These are phyloP conservation scores for Gastrophysa polygoni DNA, from an alignment of 2,888 invertebrate species.

Conservation along the genomic window DNA sequence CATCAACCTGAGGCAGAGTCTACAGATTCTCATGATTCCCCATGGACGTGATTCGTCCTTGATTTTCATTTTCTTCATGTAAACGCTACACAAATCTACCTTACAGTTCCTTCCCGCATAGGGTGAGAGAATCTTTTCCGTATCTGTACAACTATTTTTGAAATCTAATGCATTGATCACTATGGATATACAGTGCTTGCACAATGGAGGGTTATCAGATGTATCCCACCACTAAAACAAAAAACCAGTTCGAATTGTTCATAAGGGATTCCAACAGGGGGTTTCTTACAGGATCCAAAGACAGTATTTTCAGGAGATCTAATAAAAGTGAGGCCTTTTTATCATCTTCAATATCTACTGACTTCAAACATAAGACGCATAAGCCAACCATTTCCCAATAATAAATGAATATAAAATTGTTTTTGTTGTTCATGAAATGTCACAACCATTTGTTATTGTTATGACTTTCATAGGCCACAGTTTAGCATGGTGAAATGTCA, in stretches of 20 bases:
- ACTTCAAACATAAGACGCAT: neutral
- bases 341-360: neutral
- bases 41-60: neutral
- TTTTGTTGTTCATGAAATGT: neutral
- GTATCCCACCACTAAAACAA: slow-evolving; percentile 8
- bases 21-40: neutral
- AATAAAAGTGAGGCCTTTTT: neutral
- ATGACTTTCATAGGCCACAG: too few species aligned
- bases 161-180: neutral
- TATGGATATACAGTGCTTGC: neutral
- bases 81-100: neutral
- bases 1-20: neutral
- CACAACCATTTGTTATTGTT: too few species aligned
- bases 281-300: neutral
- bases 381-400: neutral
- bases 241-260: neutral
- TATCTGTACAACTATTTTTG: neutral
- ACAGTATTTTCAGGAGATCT: slow-evolving; percentile 3
- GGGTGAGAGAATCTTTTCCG: neutral
- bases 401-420: neutral
- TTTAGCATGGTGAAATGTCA: too few species aligned
- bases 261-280: neutral
- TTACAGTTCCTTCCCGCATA: neutral
- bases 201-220: slow-evolving; percentile 2
- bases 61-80: neutral